Conservation (phyloP, 2,113 vertebrate genomes). For the Lates calcarifer region DNA sequence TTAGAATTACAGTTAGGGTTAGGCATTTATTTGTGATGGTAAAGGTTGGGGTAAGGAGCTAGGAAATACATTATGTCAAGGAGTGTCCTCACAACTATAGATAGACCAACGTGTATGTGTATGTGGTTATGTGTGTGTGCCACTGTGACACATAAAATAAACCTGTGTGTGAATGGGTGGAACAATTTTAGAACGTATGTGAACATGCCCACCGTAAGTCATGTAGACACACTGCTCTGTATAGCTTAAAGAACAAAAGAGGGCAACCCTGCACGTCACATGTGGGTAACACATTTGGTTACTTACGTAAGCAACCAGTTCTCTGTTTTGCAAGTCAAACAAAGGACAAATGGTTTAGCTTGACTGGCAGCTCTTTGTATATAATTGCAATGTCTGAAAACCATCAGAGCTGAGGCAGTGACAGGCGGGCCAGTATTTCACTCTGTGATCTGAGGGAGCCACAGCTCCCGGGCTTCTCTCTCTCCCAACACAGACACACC, state of each 20-base stretch:
- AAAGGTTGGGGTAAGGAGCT: too few relatives aligned
- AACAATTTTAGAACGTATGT: constrained; percentile 8
- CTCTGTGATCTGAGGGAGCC: constrained; percentile 42
- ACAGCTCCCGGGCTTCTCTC: constrained; percentile 42
- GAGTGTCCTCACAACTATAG: too few relatives aligned
- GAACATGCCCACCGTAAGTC: constrained; percentile 32
- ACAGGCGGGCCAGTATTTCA: constrained; percentile 27
- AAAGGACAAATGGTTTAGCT: constrained; percentile 25
- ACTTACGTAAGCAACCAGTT: constrained; percentile 9
- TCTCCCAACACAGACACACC: constrained; percentile 28
- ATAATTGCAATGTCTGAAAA: constrained; percentile 49
- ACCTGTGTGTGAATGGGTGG: background rate
- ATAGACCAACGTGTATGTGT: too few relatives aligned
- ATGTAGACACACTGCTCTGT: background rate
- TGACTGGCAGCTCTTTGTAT: constrained; percentile 40
- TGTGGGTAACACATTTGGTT: constrained; percentile 18
- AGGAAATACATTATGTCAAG: too few relatives aligned
- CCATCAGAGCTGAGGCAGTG: constrained; percentile 51
- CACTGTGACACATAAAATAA: constrained; percentile 2
- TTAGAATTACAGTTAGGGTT: too few relatives aligned
- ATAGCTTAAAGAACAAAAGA: background rate
- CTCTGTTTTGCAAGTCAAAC: constrained; percentile 35
- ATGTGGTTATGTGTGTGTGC: background rate
- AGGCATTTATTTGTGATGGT: too few relatives aligned
- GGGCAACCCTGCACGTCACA: background rate